Conservation (phyloP, 2,797 vertebrate species). For the Chiloscyllium punctatum region DNA sequence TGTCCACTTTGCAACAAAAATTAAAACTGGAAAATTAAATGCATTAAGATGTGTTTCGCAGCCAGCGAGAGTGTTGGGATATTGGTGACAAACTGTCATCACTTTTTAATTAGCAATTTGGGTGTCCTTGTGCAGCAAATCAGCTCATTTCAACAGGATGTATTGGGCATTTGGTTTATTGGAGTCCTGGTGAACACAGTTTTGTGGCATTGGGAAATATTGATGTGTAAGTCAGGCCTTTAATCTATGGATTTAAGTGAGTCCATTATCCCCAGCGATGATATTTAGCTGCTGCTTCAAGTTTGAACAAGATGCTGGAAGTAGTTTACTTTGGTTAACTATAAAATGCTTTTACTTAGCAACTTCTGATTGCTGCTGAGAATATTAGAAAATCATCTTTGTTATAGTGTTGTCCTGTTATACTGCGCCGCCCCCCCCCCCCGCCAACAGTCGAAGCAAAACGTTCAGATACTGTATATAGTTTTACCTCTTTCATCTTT, state of each 20-base stretch:
- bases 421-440: too few relatives aligned
- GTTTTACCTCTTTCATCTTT: too few relatives aligned
- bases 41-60: neutral
- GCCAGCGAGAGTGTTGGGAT: neutral
- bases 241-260: neutral
- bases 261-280: neutral
- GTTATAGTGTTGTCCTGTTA: too few relatives aligned
- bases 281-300: neutral
- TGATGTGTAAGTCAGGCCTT: neutral
- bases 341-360: neutral
- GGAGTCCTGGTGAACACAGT: neutral
- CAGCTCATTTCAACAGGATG: neutral
- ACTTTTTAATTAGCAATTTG: neutral
- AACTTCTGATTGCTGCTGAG: too few relatives aligned
- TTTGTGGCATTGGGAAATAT: neutral
- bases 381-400: too few relatives aligned
- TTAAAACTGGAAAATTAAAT: neutral
- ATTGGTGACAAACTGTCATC: neutral
- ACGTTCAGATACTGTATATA: too few relatives aligned
- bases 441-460: too few relatives aligned
- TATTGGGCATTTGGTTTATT: neutral
- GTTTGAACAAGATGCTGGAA: neutral
- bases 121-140: neutral
- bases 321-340: neutral
- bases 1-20: too few relatives aligned